Percentiles rank a stretch among this genome's conserved stretches.
phyloP scores from a whole-genome alignment of 2,888 invertebrate genomes.

The Meliscaeva auricollis region DNA sequence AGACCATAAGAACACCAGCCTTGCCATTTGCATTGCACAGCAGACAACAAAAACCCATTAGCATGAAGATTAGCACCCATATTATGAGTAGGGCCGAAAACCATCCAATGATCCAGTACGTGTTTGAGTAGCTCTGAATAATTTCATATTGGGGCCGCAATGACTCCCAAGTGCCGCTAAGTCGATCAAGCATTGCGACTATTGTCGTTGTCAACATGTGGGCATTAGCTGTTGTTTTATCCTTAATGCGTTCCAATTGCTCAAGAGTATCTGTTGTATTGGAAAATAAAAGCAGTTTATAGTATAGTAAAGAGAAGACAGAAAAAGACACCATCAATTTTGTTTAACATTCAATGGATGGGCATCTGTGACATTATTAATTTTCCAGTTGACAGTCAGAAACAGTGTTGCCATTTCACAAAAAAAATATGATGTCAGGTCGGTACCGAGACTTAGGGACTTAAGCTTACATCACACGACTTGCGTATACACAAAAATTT shows the following conservation, averaged over 20 bases:
- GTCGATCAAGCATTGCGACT: constrained; percentile 80
- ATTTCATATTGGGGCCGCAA: constrained; percentile 81
- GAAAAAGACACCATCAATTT: too few relatives aligned
- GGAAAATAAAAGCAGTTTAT: not conserved
- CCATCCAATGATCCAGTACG: constrained; percentile 83
- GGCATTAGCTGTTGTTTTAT: constrained; percentile 83
- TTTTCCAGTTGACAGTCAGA: not conserved
- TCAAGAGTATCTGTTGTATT: constrained; percentile 81
- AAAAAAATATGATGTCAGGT: not conserved
- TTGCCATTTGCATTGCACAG: constrained; percentile 83
- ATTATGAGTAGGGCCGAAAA: constrained; percentile 81
- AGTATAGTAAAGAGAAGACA: not conserved
- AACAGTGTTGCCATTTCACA: constrained; percentile 6
- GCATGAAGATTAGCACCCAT: constrained; percentile 82
- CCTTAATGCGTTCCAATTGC: constrained; percentile 82
- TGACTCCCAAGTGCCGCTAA: constrained; percentile 81
- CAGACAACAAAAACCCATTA: constrained; percentile 82
- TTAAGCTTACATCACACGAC: too few relatives aligned
- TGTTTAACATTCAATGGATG: too few relatives aligned
- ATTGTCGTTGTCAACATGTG: constrained; percentile 82
- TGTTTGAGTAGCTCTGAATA: constrained; percentile 81
- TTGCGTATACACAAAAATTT: too few relatives aligned
- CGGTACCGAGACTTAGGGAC: too few relatives aligned
- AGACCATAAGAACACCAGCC: constrained; percentile 81
- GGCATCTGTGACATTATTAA: constrained; percentile 37